These are phyloP conservation scores for Lophochroa leadbeateri DNA, from an alignment of 2,113 vertebrate genomes.

Conservation along the genomic window DNA sequence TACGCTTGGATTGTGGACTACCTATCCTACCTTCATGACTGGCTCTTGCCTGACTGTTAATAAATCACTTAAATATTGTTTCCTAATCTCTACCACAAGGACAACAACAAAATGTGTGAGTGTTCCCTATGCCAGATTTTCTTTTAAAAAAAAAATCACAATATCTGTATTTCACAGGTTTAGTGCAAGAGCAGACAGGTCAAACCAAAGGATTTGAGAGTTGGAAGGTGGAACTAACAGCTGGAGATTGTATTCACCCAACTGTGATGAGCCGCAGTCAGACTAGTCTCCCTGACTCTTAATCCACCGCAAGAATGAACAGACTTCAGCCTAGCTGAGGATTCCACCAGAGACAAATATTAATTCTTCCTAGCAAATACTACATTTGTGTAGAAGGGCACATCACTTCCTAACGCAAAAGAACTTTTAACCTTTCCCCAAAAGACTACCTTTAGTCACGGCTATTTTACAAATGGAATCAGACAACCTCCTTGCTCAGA, in stretches of 20 bases:
- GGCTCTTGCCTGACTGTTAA: not conserved
- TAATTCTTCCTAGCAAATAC: not conserved
- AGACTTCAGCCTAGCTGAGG: not conserved
- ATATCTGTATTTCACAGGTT: not conserved
- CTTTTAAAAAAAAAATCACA: not conserved
- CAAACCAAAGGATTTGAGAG: not conserved
- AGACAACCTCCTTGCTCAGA: not conserved
- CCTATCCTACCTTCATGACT: not conserved
- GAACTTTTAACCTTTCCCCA: conserved; percentile 5
- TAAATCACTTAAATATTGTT: not conserved
- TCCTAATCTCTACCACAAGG: not conserved
- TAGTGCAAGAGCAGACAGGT: not conserved
- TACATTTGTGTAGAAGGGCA: not conserved
- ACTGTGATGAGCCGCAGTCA: not conserved
- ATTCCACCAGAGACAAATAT: not conserved
- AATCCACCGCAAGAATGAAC: not conserved
- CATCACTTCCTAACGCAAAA: not conserved
- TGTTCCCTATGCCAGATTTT: not conserved
- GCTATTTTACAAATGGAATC: conserved; percentile 12
- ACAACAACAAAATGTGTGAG: not conserved
- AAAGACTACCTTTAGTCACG: not conserved
- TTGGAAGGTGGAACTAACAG: not conserved
- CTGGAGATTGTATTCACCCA: not conserved
- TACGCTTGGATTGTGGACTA: not conserved
- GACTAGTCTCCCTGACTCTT: not conserved